Percentiles rank a stretch among this genome's conserved stretches.
Conservation (phyloP, 2,113 vertebrate genomes). For the Microtus pennsylvanicus region DNA sequence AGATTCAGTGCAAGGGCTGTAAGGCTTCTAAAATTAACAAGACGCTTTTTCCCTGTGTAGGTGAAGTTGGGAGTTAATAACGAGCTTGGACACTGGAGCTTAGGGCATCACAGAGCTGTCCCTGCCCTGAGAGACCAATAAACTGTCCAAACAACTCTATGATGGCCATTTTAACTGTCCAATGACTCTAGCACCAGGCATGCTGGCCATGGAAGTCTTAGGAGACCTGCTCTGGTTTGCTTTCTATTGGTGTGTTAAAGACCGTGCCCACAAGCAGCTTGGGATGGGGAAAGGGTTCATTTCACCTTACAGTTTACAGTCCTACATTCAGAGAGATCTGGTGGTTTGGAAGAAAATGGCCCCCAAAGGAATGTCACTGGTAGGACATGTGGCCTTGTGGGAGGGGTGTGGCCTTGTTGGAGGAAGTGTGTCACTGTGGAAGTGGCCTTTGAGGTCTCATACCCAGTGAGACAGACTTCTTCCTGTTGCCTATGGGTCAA, state of each 20-base stretch:
- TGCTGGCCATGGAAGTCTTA: not conserved
- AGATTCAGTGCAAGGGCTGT: not conserved
- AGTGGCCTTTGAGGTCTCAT: not conserved
- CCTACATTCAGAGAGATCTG: not conserved
- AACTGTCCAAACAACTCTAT: not conserved
- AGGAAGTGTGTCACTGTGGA: not conserved
- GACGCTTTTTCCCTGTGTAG: not conserved
- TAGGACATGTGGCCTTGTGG: not conserved
- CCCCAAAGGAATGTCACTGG: not conserved
- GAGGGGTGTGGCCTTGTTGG: not conserved
- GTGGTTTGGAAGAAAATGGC: not conserved
- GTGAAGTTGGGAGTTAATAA: not conserved
- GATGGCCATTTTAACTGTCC: not conserved
- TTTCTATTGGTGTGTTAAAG: not conserved
- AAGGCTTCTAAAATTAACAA: not conserved
- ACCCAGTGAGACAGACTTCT: not conserved
- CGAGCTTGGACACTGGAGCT: not conserved
- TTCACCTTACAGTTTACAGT: not conserved
- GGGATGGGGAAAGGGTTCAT: not conserved
- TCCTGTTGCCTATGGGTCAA: not conserved
- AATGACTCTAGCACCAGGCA: not conserved
- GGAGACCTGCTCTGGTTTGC: no score
- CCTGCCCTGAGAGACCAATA: not conserved
- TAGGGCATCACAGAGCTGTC: not conserved
- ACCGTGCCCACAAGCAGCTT: not conserved